Conservation (phyloP, 1,140 invertebrate genomes). For the Drosophila orena region DNA sequence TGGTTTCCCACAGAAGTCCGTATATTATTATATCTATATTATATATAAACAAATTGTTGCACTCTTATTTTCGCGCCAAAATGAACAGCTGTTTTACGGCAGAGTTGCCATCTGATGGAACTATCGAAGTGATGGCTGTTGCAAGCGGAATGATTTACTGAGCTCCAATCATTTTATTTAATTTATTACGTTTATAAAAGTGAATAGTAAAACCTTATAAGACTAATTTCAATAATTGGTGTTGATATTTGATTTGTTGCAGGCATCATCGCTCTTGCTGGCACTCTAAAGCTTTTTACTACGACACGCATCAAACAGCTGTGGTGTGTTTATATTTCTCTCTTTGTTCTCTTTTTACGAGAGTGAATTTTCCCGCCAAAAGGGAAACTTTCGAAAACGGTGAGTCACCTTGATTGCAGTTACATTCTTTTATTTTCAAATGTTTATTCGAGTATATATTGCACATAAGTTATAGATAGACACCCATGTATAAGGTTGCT, state of each 20-base stretch:
- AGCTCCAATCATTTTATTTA: not conserved
- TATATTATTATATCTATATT: too few relatives aligned
- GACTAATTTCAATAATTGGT: too few relatives aligned
- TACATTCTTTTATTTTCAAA: not conserved
- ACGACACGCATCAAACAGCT: too few relatives aligned
- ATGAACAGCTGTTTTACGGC: not conserved
- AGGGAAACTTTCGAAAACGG: not conserved
- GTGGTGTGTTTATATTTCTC: too few relatives aligned
- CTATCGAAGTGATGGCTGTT: not conserved
- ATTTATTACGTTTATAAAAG: too few relatives aligned
- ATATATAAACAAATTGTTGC: conserved; percentile 19
- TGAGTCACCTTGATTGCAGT: not conserved
- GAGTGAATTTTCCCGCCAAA: not conserved
- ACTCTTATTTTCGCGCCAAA: conserved; percentile 18
- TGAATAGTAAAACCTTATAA: too few relatives aligned
- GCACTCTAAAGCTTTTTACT: too few relatives aligned
- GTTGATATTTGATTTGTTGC: too few relatives aligned
- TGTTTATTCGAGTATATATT: not conserved
- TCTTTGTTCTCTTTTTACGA: too few relatives aligned
- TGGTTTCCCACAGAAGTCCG: not conserved
- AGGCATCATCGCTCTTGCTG: too few relatives aligned
- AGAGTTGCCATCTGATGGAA: not conserved
- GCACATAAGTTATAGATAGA: too few relatives aligned
- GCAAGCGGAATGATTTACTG: not conserved
- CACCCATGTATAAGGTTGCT: not conserved